phyloP scores from a whole-genome alignment of 35 echinoderm and acorn worm species.

The Ophioderma brevispina region DNA sequence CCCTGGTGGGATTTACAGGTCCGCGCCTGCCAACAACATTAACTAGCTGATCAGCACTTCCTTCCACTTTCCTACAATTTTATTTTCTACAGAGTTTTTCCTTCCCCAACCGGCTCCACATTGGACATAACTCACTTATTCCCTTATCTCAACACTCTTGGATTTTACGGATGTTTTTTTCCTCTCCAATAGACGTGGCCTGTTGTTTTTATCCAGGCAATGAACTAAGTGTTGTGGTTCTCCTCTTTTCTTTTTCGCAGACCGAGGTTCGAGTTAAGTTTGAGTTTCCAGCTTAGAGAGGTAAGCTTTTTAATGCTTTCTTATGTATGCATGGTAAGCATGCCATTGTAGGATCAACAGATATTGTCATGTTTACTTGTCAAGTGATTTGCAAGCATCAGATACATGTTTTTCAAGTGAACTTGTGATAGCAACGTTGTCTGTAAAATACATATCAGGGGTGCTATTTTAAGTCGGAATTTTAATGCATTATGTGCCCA shows the following conservation, averaged over 20 bases:
- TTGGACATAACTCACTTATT: not conserved
- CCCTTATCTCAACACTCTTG: not conserved
- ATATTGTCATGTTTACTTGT: not conserved
- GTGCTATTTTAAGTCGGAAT: too few species aligned
- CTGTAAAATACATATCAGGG: not conserved
- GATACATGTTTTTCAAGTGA: too few species aligned
- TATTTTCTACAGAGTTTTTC: not conserved
- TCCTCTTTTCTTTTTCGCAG: constrained; percentile 14
- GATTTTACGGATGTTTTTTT: not conserved
- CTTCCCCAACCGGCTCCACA: not conserved
- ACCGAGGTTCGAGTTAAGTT: constrained; percentile 50
- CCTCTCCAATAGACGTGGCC: not conserved
- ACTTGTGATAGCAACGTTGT: not conserved
- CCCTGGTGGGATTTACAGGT: not conserved
- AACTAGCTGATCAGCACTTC: not conserved
- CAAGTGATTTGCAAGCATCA: not conserved
- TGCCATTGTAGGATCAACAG: too few species aligned
- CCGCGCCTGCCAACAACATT: not conserved
- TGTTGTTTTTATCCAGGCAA: not conserved
- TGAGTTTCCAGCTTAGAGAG: constrained; percentile 38
- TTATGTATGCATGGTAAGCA: too few species aligned
- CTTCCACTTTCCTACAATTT: not conserved
- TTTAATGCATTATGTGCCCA: not conserved
- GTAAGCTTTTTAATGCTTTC: not conserved
- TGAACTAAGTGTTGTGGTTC: not conserved